A percentile compares a stretch with the other conserved stretches of the same genome.
Conservation (phyloP, 2,797 vertebrate genomes). For the Crenichthys baileyi region DNA sequence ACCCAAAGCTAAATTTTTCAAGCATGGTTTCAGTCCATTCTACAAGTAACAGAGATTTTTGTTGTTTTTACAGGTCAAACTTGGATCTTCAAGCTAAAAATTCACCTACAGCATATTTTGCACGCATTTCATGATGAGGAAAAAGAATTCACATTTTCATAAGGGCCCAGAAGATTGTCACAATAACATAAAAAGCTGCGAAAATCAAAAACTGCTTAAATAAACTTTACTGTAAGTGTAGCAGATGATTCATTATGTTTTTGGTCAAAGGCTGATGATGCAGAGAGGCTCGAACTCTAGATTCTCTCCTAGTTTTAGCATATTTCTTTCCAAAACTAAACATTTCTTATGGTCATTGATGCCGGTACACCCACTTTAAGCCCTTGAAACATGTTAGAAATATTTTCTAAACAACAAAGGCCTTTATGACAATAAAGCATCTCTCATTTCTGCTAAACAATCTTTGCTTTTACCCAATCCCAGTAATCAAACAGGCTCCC, state of each 20-base stretch:
- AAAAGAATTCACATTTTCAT: conserved; percentile 41
- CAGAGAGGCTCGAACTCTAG: conserved; percentile 51
- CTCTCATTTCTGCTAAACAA: conserved; percentile 38
- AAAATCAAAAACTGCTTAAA: conserved; percentile 44
- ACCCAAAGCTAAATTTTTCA: conserved; percentile 28
- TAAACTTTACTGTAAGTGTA: conserved; percentile 25
- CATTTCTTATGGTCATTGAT: conserved; percentile 18
- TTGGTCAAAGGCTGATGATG: conserved; percentile 80
- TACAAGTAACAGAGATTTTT: conserved; percentile 30
- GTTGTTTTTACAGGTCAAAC: conserved; percentile 35
- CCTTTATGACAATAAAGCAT: conserved; percentile 22
- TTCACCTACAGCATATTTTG: conserved; percentile 28
- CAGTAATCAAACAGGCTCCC: conserved; percentile 12
- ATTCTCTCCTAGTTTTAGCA: conserved; percentile 33
- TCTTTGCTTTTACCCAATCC: conserved; percentile 24
- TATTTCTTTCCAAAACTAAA: conserved; percentile 23
- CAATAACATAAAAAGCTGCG: conserved; percentile 56
- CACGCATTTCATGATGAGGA: conserved; percentile 27
- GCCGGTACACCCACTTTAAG: conserved; percentile 28
- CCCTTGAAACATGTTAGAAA: conserved; percentile 42
- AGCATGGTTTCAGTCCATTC: conserved; percentile 36
- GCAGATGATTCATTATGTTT: conserved; percentile 62
- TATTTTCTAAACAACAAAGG: conserved; percentile 29
- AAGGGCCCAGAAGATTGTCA: conserved; percentile 74
- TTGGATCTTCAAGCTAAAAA: conserved; percentile 39